Conservation (phyloP, 2,888 invertebrate genomes). For the Phengaris arion region DNA sequence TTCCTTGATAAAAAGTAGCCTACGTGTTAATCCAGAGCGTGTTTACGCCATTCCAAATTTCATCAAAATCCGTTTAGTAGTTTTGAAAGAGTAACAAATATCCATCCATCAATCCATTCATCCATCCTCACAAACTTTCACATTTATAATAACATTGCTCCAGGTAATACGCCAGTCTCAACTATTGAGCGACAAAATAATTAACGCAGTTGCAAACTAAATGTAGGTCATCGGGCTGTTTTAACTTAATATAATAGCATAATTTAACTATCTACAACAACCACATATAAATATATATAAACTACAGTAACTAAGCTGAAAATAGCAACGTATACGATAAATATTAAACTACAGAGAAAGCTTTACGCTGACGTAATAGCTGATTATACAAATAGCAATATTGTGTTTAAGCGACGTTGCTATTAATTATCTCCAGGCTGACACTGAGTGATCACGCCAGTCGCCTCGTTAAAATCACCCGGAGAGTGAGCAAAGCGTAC, state of each 20-base stretch:
- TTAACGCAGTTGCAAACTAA: neutral
- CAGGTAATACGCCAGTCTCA: neutral
- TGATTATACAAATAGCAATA: neutral
- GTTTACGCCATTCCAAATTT: no score
- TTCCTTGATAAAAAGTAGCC: neutral
- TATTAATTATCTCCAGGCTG: conserved; percentile 22
- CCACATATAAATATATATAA: no score
- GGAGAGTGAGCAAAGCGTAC: no score
- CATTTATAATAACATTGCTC: neutral
- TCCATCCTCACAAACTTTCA: no score
- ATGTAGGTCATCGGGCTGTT: neutral
- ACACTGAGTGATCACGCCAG: conserved; percentile 16
- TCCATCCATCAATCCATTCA: no score
- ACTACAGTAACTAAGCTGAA: no score
- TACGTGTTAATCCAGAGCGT: no score
- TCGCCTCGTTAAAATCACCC: neutral
- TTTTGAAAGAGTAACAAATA: neutral
- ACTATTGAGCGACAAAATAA: neutral
- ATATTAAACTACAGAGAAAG: neutral
- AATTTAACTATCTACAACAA: no score
- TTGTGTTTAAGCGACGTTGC: neutral
- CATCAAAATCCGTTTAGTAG: neutral
- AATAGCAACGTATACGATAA: neutral
- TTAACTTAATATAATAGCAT: neutral
- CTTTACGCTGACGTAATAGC: neutral